These are phyloP conservation scores for Caenorhabditis uteleia DNA, from an alignment of 2,888 invertebrate species.

Conservation along the genomic window DNA sequence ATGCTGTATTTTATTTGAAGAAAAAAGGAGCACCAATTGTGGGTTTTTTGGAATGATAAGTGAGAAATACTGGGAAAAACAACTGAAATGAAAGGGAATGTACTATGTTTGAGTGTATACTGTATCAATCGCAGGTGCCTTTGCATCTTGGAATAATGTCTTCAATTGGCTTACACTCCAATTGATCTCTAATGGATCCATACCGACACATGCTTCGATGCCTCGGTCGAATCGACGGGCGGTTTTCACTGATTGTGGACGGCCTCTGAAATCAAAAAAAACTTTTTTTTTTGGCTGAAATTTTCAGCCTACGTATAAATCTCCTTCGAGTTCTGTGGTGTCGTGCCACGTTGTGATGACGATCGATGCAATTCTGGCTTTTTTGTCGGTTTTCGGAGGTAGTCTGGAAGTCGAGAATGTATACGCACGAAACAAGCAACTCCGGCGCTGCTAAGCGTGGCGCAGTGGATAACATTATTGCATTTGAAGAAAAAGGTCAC, in stretches of 20 bases:
- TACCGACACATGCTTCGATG: constrained; percentile 45
- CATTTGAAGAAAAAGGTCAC: too few relatives aligned
- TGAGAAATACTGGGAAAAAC: constrained; percentile 1
- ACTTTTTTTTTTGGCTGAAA: not conserved
- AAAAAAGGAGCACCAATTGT: constrained; percentile 3
- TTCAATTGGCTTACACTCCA: constrained; percentile 65
- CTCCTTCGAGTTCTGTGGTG: not conserved
- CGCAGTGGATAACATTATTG: too few relatives aligned
- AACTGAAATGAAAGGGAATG: not conserved
- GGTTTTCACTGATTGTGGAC: constrained; percentile 31
- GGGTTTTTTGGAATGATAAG: not conserved
- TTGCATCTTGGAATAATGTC: constrained; percentile 59
- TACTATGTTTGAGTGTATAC: constrained; percentile 37
- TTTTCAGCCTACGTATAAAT: constrained; percentile 12
- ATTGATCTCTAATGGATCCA: constrained; percentile 63
- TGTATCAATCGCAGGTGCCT: constrained; percentile 61
- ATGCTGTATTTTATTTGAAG: not conserved
- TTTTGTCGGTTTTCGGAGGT: not conserved
- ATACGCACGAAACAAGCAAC: too few relatives aligned
- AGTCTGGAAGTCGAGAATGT: too few relatives aligned
- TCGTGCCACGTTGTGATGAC: constrained; percentile 22
- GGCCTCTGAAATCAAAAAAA: constrained; percentile 5
- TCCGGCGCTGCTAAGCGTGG: too few relatives aligned
- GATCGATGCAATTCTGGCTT: constrained; percentile 39
- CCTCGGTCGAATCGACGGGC: constrained; percentile 21